Conservation (phyloP, 1,140 invertebrate species). For the Caerostris extrusa region DNA sequence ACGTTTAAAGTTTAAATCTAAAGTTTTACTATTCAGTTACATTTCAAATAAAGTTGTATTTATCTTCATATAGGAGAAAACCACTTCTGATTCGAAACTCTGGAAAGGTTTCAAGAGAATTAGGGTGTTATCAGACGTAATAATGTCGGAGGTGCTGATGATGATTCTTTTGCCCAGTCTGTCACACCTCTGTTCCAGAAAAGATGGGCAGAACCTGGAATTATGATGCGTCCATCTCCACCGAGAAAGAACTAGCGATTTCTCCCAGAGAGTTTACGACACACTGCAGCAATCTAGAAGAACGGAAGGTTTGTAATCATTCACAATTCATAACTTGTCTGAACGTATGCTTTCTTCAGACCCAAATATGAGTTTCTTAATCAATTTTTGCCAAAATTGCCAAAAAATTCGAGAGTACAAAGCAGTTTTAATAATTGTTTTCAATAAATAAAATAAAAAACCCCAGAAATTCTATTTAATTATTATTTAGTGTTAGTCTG, state of each 20-base stretch:
- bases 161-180: background rate
- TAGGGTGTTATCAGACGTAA: constrained; percentile 54
- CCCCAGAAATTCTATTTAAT: too few relatives aligned
- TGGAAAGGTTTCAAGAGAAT: constrained; percentile 59
- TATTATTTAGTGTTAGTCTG: too few relatives aligned
- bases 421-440: too few relatives aligned
- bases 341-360: too few relatives aligned
- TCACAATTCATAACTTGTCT: too few relatives aligned
- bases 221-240: background rate
- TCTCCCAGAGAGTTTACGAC: constrained; percentile 12
- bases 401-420: too few relatives aligned
- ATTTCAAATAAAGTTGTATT: background rate
- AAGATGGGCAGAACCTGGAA: constrained; percentile 48
- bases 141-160: background rate
- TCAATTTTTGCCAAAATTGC: too few relatives aligned
- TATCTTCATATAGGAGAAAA: constrained; percentile 37
- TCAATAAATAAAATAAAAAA: too few relatives aligned
- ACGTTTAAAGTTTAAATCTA: too few relatives aligned
- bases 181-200: constrained; percentile 17
- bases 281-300: background rate
- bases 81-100: constrained; percentile 53
- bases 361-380: too few relatives aligned
- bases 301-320: background rate
- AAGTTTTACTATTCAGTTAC: too few relatives aligned
- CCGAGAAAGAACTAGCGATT: constrained; percentile 51